Evolutionary conservation across 1,140 invertebrate species (phyloP), one percentile per base, ranked within the genome.

Genomic region (Zaprionus davidi): DNA sequence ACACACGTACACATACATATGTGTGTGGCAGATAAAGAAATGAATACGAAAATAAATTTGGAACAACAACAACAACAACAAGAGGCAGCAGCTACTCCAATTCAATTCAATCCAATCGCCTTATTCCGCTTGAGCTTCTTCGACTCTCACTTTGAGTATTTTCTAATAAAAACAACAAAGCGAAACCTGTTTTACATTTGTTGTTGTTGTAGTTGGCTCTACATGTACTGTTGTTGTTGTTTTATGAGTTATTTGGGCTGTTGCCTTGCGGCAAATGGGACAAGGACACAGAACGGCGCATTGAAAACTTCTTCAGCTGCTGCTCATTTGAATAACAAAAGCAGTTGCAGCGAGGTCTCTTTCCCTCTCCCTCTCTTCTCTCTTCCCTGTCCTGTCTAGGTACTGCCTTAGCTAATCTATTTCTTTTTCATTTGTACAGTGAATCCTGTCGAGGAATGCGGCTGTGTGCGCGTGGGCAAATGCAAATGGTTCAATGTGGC

Each of bases 401-500:
- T 38, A 31, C 38, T 41, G 7, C 36, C 36, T 9, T 17, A 11
- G 7, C 15, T 26, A 11, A 41, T 71, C 24, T 12, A 17, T 70
- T 57, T 46, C 13, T 38, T 49, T 60, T 22, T 59, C n/a, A 13
- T 12, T 38, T 3, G n/a, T 51, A 36, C 57, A 85, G 76, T 26
- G 22, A 69, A 41, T 74, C 73, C 81, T 49, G 65, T 49, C 9
- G 76, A 79, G 60, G 88, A 91, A 82, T 91, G 90, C 79, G 84
- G 79, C 72, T 95, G 94, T 64, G 94, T 94, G 65, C 94, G 96
- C 64, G 94, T 94, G 88, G 97, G 97, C 36, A 95, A 95, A 91
- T 97, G 97, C 94, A 98, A 98, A 94, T 98, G 97, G 97, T 98
- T 98, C 93, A 98, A 98, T 91, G 97, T 98, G 49, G 96, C 96